Base-by-base conservation (phyloP, 53 echinoderm and acorn worm genomes). In the Paracentrotus lividus region DNA sequence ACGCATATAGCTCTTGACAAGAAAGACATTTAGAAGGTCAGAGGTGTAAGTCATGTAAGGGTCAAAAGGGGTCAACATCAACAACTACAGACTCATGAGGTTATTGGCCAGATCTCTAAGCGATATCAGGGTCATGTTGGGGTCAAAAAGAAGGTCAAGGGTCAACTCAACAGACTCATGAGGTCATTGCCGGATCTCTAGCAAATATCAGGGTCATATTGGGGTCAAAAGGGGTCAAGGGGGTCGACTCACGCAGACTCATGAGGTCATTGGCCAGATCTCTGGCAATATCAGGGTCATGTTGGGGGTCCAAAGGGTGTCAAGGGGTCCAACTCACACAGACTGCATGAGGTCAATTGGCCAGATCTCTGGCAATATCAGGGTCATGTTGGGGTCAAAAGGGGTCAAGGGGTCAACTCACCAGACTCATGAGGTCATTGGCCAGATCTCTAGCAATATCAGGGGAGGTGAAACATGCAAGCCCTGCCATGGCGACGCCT, bases 401-500 rank as follows among this genome's bases (percentile, higher is more conserved):
- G 91, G 91, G 91, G 69, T 60, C 56, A 43, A n/a, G n/a, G n/a
- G 24, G 26, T 84, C 86, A 52, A 99, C 99, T 97, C 96, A 99
- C 99, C 99, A 99, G 93, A 94, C 96, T 97, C 96, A 99, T 99
- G 91, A 99, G 97, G 91, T 99, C 99, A 96, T 99, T 99, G 88
- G 99, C 99, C 94, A 99, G 93, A 90, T 99, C 99, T 96, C 97
- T 96, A 93, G 97, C 97, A 42, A 99, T 93, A 84, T 99, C 99
- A 90, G 97, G 97, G 94, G 99, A 99, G 44, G 97, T 99, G 94
- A 99, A 99, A 96, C 96, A 97, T 97, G 99, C 99, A 97, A 99
- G 96, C 93, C 99, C 99, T 34, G 89, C 95, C 99, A 99, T 97
- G 95, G 99, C 97, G 54, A 97, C 96, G 93, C 99, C 97, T 42